Evolutionary conservation across 2,113 vertebrate species (phyloP).

Genomic region (Terrapene triunguis): DNA sequence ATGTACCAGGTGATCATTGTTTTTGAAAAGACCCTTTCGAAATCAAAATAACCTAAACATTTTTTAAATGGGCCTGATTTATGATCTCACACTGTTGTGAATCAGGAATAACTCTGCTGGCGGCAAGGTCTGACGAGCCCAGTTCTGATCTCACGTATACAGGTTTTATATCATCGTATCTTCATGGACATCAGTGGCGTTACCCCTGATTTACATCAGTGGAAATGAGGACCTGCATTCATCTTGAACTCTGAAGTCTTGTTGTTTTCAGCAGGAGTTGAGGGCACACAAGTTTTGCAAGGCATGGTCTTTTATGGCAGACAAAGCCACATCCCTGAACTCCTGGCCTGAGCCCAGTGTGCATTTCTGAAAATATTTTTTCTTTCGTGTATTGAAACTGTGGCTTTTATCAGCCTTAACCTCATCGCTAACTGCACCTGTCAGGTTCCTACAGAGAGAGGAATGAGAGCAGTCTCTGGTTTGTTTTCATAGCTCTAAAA

Average conservation of each 20-base stretch:
- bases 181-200: not conserved
- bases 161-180: rapidly evolving
- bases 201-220: rapidly evolving
- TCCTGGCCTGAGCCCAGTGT: not conserved
- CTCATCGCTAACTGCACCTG: constrained; percentile 69
- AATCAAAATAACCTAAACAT: not conserved
- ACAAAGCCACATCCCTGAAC: not conserved
- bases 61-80: not conserved
- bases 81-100: not conserved
- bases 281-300: not conserved
- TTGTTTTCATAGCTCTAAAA: constrained; percentile 48
- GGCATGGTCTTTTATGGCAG: not conserved
- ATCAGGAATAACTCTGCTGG: not conserved
- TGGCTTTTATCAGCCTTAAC: constrained; percentile 39
- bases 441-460: constrained; percentile 48
- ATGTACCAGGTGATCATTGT: not conserved
- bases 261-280: not conserved
- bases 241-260: not conserved
- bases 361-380: not conserved
- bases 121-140: not conserved
- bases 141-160: not conserved
- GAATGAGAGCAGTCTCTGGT: constrained; percentile 31
- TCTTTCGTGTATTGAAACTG: not conserved
- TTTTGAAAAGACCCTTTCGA: not conserved
- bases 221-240: not conserved